A percentile compares a stretch with the other conserved stretches of the same genome.
Evolutionary conservation across 2,113 vertebrate genomes (phyloP).

Genomic region (Mixornis gularis): DNA sequence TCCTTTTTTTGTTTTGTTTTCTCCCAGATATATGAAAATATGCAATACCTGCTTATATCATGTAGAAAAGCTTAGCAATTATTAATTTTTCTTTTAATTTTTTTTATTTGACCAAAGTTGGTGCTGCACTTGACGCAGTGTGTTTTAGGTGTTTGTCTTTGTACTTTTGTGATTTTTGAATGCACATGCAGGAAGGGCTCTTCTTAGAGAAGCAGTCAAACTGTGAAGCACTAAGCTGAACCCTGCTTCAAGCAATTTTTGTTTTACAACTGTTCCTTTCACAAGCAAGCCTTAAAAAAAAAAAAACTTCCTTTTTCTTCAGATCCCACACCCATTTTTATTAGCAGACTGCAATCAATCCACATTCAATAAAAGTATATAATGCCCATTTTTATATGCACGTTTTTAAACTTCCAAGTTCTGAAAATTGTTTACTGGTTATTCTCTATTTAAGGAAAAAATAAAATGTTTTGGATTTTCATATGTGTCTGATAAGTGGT

Average conservation of each 20-base stretch:
- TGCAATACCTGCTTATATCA: conserved; percentile 97
- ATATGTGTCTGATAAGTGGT: conserved; percentile 85
- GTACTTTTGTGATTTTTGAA: conserved; percentile 81
- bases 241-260: conserved; percentile 83
- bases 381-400: conserved; percentile 91
- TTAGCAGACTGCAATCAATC: conserved; percentile 84
- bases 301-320: conserved; percentile 82
- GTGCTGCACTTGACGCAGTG: conserved; percentile 84
- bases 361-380: conserved; percentile 83
- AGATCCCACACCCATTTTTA: conserved; percentile 85
- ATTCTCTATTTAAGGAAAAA: conserved; percentile 85
- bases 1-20: conserved; percentile 77
- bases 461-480: conserved; percentile 85
- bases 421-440: conserved; percentile 90
- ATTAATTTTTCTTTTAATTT: conserved; percentile 72
- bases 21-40: conserved; percentile 90
- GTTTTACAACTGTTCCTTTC: conserved; percentile 86
- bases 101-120: conserved; percentile 88
- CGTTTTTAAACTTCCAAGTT: conserved; percentile 90
- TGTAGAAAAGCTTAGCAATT: conserved; percentile 81
- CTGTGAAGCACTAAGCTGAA: conserved; percentile 87
- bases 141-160: conserved; percentile 82
- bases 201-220: conserved; percentile 85
- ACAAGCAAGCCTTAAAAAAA: conserved; percentile 91
- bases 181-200: conserved; percentile 84